Conservation (phyloP, 2,797 vertebrate species). For the Thamnophis elegans region DNA sequence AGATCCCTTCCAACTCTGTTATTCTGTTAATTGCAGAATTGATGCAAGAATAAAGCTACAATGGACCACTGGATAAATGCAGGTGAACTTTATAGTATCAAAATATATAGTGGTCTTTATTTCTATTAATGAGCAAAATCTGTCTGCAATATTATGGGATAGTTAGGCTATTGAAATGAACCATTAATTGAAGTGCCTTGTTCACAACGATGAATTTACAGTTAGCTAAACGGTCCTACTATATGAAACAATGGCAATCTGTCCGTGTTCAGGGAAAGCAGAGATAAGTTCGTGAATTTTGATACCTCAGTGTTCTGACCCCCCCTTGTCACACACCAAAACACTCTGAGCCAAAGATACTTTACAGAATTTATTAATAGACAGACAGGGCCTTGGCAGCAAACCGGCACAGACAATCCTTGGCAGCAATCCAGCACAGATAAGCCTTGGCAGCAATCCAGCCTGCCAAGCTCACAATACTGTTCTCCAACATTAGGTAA, state of each 20-base stretch:
- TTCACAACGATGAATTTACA: neutral
- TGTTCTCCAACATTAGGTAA: no score
- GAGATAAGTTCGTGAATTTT: neutral
- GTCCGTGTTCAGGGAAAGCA: neutral
- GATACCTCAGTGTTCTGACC: no score
- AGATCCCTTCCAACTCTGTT: neutral
- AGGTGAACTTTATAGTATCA: neutral
- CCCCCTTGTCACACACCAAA: no score
- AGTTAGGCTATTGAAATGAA: neutral
- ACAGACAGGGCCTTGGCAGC: no score
- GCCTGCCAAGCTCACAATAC: no score
- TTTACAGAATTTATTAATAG: no score
- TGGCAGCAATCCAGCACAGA: no score
- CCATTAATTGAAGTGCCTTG: neutral
- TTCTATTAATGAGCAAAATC: neutral
- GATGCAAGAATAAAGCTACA: neutral
- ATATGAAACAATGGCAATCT: neutral
- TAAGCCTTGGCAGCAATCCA: no score
- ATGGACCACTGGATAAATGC: neutral
- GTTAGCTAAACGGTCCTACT: neutral
- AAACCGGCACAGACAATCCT: no score
- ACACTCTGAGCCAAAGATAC: no score
- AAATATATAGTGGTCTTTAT: neutral
- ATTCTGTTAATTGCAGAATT: neutral
- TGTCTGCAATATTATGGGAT: neutral